Base-by-base conservation (phyloP, 2,888 invertebrate genomes). In the Punctoribates punctum region DNA sequence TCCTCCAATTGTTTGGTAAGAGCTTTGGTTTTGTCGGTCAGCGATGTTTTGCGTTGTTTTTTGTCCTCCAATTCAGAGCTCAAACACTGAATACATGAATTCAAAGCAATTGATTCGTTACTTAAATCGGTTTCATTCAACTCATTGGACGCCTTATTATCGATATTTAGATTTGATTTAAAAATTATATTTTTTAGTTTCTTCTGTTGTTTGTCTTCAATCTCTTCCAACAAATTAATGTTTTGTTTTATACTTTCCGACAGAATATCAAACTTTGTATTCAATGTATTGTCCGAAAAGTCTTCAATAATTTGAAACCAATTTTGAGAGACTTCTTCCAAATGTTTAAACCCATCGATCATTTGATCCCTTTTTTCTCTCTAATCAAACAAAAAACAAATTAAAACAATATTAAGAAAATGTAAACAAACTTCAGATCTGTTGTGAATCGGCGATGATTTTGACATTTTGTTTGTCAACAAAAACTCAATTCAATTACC, bases 81-180 rank as follows among this genome's bases (percentile, higher is more conserved):
- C n/a, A 67, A 38, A 38, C 9, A 67, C 34, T 67, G 20, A n/a
- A 67, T 20, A 38, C 38, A 38, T 34, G 9, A 34, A 2, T 67
- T 34, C 20, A 67, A 25, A 27, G n/a, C 20, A 20, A 11, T 38
- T 11, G 20, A 38, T 20, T 67, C 20, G 4, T 17, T 11, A 1
- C n/a, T 38, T 38, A 67, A 67, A 67, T 38, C 38, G 4, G 6
- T 67, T 67, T 67, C 67, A 25, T 38, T 38, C 67, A 34, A 67
- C 5, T 67, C 67, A 38, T 34, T 67, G 25, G 38, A 20, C 5
- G 6, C 11, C 4, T 67, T 67, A 20, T 38, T n/a, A 38, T 34
- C 11, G 67, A 67, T 67, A 17, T 67, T 67, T n/a, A 38, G 38
- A 8, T 67, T 20, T 9, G 38, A 67, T 34, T 67, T 67, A 2